Percentiles rank a stretch among this genome's conserved stretches.
Conservation (phyloP, 2,797 vertebrate species). For the Simalia tracyae region DNA sequence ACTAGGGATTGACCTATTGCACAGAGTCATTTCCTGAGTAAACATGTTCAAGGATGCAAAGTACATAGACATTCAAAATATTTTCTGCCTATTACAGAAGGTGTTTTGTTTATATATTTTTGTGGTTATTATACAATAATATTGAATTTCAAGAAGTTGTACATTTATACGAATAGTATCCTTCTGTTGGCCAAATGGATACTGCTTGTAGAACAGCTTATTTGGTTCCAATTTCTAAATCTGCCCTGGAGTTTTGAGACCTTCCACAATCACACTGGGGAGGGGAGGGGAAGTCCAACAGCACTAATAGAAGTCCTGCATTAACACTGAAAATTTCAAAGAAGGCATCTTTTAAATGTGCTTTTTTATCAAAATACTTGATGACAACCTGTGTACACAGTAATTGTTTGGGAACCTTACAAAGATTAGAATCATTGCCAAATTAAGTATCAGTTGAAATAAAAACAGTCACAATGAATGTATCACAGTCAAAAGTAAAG, state of each 20-base stretch:
- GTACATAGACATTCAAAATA: neutral
- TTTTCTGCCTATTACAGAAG: neutral
- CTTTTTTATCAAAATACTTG: neutral
- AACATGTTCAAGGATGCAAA: neutral
- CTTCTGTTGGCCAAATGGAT: neutral
- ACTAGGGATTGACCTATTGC: neutral
- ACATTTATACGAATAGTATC: neutral
- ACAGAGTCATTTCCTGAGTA: neutral
- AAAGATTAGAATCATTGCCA: neutral
- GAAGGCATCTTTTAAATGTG: neutral
- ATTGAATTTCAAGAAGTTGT: neutral
- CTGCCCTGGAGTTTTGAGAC: neutral
- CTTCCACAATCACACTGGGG: neutral
- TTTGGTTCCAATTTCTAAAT: neutral
- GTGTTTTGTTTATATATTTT: neutral
- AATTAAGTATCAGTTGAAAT: neutral
- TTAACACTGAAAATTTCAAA: neutral
- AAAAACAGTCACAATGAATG: neutral
- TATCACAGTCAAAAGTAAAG: neutral
- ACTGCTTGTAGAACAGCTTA: neutral
- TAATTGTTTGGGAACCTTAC: neutral
- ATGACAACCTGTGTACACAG: neutral
- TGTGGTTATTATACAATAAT: neutral
- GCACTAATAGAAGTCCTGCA: neutral
- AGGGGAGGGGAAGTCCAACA: neutral